Conservation (phyloP, 2,797 vertebrate species). For the Cossypha dichroa region DNA sequence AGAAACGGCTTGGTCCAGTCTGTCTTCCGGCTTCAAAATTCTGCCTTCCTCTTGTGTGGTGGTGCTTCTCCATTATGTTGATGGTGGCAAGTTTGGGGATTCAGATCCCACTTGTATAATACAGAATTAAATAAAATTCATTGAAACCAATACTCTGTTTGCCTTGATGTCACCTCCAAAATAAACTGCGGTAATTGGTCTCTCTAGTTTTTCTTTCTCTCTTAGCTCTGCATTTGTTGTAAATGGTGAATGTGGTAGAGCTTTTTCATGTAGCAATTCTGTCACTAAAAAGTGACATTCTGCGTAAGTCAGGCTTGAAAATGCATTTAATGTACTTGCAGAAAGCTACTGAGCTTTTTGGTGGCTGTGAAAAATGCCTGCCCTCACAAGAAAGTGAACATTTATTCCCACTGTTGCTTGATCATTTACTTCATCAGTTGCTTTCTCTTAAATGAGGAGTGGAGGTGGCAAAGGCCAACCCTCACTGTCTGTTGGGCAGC, state of each 20-base stretch:
- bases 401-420: not conserved
- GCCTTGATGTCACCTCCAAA: not conserved
- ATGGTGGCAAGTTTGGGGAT: conserved; percentile 35
- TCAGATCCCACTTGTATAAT: conserved; percentile 54
- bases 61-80: conserved; percentile 21
- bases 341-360: not conserved
- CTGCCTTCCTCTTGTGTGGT: conserved; percentile 32
- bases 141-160: not conserved
- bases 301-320: not conserved
- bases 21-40: conserved; percentile 35
- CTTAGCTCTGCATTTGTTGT: not conserved
- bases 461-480: not conserved
- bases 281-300: not conserved
- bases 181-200: not conserved
- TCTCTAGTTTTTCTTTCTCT: not conserved
- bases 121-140: conserved; percentile 48
- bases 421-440: not conserved
- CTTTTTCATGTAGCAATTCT: not conserved
- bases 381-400: not conserved
- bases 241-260: not conserved
- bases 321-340: not conserved
- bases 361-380: not conserved
- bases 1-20: not conserved
- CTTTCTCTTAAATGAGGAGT: not conserved
- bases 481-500: not conserved